These are phyloP conservation scores for Cinclus cinclus DNA, from an alignment of 2,113 vertebrate genomes.

Conservation along the genomic window DNA sequence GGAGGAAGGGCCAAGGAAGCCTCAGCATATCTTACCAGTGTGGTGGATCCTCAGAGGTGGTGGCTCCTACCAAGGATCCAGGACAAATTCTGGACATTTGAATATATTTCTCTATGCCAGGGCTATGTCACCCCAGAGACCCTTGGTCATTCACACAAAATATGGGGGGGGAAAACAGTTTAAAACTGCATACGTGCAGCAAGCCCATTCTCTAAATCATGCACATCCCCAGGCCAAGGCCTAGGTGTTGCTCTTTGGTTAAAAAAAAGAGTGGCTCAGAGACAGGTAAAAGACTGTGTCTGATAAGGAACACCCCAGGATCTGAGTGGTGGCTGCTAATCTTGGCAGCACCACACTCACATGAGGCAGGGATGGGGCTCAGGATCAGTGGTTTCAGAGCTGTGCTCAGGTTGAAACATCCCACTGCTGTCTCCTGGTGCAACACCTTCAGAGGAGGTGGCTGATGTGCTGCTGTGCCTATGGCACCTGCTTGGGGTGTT, in stretches of 20 bases:
- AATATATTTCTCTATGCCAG: neutral
- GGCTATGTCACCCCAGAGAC: neutral
- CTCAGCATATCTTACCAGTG: neutral
- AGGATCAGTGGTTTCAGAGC: neutral
- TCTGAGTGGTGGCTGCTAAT: neutral
- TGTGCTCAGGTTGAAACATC: neutral
- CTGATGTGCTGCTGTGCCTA: neutral
- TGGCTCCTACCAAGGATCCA: neutral
- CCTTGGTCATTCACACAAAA: neutral
- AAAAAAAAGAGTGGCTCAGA: neutral
- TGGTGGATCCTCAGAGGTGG: neutral
- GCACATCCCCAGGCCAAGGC: rapidly evolving
- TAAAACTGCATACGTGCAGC: neutral
- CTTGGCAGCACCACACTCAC: neutral
- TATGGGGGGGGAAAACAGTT: neutral
- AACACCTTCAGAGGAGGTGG: neutral
- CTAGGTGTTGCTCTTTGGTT: neutral
- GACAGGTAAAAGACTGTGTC: neutral
- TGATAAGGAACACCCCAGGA: neutral
- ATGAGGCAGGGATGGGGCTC: rapidly evolving
- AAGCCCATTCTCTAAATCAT: neutral
- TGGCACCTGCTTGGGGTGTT: neutral
- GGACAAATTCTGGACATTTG: neutral
- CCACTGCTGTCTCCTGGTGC: neutral
- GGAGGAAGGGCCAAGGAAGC: neutral